Evolutionary conservation across 2,797 vertebrate genomes (phyloP).

Genomic region (Malacoctenus gilli): DNA sequence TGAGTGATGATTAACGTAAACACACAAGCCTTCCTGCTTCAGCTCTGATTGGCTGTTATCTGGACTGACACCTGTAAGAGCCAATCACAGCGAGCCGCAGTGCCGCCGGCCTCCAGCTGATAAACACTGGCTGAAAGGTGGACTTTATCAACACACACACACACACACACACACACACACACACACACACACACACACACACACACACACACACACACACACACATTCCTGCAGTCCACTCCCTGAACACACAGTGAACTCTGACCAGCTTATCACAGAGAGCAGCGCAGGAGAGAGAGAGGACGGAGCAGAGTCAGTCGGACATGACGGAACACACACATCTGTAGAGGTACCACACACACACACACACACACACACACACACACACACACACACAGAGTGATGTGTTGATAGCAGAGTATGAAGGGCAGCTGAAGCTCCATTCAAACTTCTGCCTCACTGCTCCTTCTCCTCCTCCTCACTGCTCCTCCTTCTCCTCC

Average conservation of each 20-base stretch:
- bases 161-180: not conserved
- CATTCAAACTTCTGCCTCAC: no score
- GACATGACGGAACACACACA: conserved; percentile 21
- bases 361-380: conserved; percentile 23
- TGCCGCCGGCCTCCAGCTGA: no score
- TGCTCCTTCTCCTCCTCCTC: not conserved
- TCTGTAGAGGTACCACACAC: conserved; percentile 39
- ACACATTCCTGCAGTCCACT: conserved; percentile 46
- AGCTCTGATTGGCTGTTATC: not conserved
- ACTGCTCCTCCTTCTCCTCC: no score
- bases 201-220: not conserved
- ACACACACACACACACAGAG: conserved; percentile 7
- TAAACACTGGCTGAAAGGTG: no score
- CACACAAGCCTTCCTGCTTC: no score
- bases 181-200: not conserved
- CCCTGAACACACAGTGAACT: conserved; percentile 58
- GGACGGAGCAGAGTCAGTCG: not conserved
- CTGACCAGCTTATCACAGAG: conserved; percentile 62
- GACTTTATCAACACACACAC: not conserved
- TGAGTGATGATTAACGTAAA: no score
- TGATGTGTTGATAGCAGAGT: conserved; percentile 31
- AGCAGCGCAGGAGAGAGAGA: conserved; percentile 10
- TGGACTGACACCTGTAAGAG: not conserved
- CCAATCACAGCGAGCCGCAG: not conserved
- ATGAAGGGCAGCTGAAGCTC: no score